Evolutionary conservation across 2,113 vertebrate species (phyloP), one percentile per base, ranked within the genome.

Genomic region (Nesoenas mayeri): DNA sequence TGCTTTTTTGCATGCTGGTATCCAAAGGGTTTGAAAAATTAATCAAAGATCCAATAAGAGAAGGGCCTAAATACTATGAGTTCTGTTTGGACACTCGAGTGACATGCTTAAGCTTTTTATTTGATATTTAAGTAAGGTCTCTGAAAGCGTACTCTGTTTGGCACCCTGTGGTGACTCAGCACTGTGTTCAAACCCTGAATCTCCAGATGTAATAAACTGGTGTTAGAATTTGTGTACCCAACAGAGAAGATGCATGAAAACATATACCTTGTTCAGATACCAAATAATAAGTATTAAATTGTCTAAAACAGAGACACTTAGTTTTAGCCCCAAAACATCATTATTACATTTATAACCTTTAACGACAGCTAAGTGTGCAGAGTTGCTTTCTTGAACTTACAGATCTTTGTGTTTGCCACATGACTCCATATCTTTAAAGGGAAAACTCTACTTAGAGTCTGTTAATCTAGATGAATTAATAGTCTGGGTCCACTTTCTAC

Each of bases 241-340:
- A 31, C 0, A 50, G 25, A 25, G 11, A 57, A 65, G 9, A 32
- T 60, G 4, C 32, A 42, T 40, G 34, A 73, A 77, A 77, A 60
- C 4, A 24, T 28, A 32, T 10, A 50, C 1, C 14, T 78, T 42
- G 19, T 70, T 71, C 16, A 74, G 24, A 61, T 75, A 47, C 5
- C 48, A 54, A 74, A 36, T 20, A 73, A 6, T 4, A 53, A 74
- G 1, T 54, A 38, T 34, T 64, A 51, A 24, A 79, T 72, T 18
- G 2, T 4, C 17, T 17, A 34, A n/a, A 70, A 70, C 10, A 53
- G 12, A 70, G 10, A 79, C 0, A 53, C 1, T 1, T 66, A 18
- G 4, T 25, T 84, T 70, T 73, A 89, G 5, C 3, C 36, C 36
- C 15, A 65, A 3, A 38, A 21, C 8, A 28, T 21, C 25, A 28